Percentiles rank a stretch among this genome's conserved stretches.
Evolutionary conservation across 2,888 invertebrate species (phyloP).

Genomic region (Amitus sp.): DNA sequence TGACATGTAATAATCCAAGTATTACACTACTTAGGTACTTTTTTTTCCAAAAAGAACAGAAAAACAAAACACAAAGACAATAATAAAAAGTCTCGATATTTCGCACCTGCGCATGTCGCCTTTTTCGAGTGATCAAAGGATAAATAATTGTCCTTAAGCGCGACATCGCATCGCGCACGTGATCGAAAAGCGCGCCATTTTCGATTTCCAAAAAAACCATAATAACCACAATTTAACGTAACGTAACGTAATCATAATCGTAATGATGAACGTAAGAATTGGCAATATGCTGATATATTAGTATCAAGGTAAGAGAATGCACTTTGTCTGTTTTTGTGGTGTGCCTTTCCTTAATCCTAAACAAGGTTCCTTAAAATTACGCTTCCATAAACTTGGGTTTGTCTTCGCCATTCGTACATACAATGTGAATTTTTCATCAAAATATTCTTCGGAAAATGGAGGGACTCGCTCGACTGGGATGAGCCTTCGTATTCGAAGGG

Average conservation of each 20-base stretch:
- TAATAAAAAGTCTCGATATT: conserved; percentile 26
- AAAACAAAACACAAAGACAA: conserved; percentile 39
- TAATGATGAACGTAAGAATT: conserved; percentile 8
- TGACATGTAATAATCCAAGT: conserved; percentile 50
- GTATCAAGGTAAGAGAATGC: conserved; percentile 47
- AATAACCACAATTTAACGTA: conserved; percentile 42
- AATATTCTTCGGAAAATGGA: too few relatives aligned
- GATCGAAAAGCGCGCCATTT: conserved; percentile 13
- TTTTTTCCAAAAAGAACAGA: conserved; percentile 47
- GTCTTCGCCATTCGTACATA: conserved; percentile 23
- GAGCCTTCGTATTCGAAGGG: too few relatives aligned
- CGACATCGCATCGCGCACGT: conserved; percentile 27
- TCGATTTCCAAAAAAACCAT: conserved; percentile 23
- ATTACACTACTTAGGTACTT: conserved; percentile 61
- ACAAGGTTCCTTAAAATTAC: conserved; percentile 19
- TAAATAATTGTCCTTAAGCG: conserved; percentile 12
- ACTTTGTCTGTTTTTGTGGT: conserved; percentile 29
- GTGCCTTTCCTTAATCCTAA: conserved; percentile 22
- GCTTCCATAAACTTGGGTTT: conserved; percentile 23
- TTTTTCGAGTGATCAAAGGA: background rate
- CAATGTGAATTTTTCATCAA: background rate
- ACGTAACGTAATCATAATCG: conserved; percentile 22
- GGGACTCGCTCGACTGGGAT: too few relatives aligned
- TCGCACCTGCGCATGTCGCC: conserved; percentile 16
- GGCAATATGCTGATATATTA: conserved; percentile 44